phyloP scores from a whole-genome alignment of 2,888 invertebrate species.

The Oligia latruncula region DNA sequence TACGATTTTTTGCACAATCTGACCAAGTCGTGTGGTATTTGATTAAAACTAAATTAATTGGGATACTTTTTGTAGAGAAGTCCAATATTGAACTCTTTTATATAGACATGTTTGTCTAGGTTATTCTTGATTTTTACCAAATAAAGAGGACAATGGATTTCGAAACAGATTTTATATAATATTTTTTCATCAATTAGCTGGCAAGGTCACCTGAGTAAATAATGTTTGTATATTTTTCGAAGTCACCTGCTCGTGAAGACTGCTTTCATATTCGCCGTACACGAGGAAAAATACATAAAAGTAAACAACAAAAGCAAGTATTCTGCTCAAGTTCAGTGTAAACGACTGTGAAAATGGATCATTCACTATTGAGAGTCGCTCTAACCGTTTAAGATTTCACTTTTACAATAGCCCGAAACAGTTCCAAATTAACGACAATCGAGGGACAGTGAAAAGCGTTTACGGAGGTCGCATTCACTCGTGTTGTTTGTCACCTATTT shows the following conservation, averaged over 20 bases:
- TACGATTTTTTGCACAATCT: constrained; percentile 37
- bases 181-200: background rate
- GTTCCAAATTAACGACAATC: constrained; percentile 78
- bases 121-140: background rate
- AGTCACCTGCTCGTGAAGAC: constrained; percentile 12
- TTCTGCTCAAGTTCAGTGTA: constrained; percentile 55
- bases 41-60: constrained; percentile 33
- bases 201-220: constrained; percentile 17
- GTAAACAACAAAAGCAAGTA: constrained; percentile 45
- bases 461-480: constrained; percentile 72
- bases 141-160: constrained; percentile 7
- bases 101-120: background rate
- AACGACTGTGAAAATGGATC: constrained; percentile 64
- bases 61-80: constrained; percentile 3
- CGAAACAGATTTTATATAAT: background rate
- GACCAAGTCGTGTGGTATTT: constrained; percentile 12
- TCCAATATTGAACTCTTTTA: constrained; percentile 12
- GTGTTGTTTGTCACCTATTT: constrained; percentile 77
- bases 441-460: constrained; percentile 76
- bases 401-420: constrained; percentile 79
- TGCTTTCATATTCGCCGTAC: constrained; percentile 33
- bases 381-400: constrained; percentile 78
- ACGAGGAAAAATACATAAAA: constrained; percentile 36
- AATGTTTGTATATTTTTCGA: background rate
- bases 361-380: constrained; percentile 65